Base-by-base conservation (phyloP, 1,140 invertebrate genomes). In the Brachionus calyciflorus region DNA sequence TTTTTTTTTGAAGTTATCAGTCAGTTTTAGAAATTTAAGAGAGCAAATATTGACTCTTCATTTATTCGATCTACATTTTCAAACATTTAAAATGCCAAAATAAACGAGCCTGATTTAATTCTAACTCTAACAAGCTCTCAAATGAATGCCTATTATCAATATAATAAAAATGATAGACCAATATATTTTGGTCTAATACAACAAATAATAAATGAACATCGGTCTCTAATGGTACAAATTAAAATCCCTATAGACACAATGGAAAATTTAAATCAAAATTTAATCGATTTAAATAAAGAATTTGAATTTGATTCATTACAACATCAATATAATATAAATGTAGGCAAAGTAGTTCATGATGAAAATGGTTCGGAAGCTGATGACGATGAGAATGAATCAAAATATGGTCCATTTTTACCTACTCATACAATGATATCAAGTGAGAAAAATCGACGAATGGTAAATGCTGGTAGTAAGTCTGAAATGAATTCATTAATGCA, bases 401-500 rank as follows among this genome's bases (percentile, higher is more conserved):
- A n/a, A n/a, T n/a, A n/a, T n/a, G n/a, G n/a, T n/a, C n/a, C n/a
- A n/a, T n/a, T n/a, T n/a, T n/a, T n/a, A n/a, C n/a, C n/a, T n/a
- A n/a, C n/a, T n/a, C n/a, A n/a, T n/a, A n/a, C n/a, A n/a, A n/a
- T n/a, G n/a, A n/a, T n/a, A n/a, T n/a, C n/a, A n/a, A n/a, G n/a
- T n/a, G 85, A 79, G 78, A 79, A 33, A 68, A 40, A 60, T 77
- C 19, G 44, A 30, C 19, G 51, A 49, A 63, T 37, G 77, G 40
- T 65, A 30, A 73, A 73, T 78, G 93, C 93, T 0, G 93, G 92
- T 0, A 91, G 90, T 79, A 89, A 90, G 57, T 87, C 90, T 79
- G 93, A 96, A 83, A 91, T 95, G 83, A 81, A 87, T 7, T 88
- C 92, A 41, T 97, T 96, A 83, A 90, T 91, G 6, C 89, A 90